phyloP scores from a whole-genome alignment of 1,140 invertebrate species.

The Plectrocnemia conspersa region DNA sequence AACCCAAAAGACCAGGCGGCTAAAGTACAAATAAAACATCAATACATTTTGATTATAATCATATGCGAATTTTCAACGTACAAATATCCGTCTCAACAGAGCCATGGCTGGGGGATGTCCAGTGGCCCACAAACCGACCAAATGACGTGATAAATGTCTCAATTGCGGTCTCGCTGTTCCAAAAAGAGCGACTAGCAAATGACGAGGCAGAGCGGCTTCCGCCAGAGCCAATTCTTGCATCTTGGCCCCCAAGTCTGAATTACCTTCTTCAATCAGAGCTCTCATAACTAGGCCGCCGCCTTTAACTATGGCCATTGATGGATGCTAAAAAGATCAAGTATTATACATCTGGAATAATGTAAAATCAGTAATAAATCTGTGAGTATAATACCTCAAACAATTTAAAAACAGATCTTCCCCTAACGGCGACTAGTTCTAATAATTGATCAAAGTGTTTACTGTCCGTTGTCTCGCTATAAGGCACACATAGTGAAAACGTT shows the following conservation, averaged over 20 bases:
- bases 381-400: constrained; percentile 73
- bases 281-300: constrained; percentile 95
- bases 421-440: constrained; percentile 86
- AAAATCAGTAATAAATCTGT: constrained; percentile 5
- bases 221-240: constrained; percentile 96
- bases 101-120: constrained; percentile 89
- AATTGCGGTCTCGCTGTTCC: constrained; percentile 50
- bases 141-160: constrained; percentile 88
- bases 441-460: constrained; percentile 95
- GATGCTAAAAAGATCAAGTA: constrained; percentile 61
- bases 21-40: constrained; percentile 40
- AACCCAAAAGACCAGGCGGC: constrained; percentile 84
- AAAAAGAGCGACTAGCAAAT: constrained; percentile 89
- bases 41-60: background rate
- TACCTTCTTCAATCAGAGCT: constrained; percentile 96
- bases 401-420: constrained; percentile 87
- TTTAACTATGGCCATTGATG: constrained; percentile 95
- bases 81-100: constrained; percentile 84
- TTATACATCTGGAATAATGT: constrained; percentile 4
- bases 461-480: constrained; percentile 98
- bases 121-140: constrained; percentile 97
- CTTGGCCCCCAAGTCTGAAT: constrained; percentile 78
- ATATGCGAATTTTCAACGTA: constrained; percentile 45
- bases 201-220: constrained; percentile 93
- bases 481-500: constrained; percentile 97